Evolutionary conservation across 1,140 invertebrate species (phyloP), one percentile per base, ranked within the genome.

Genomic region (Zophobas morio): DNA sequence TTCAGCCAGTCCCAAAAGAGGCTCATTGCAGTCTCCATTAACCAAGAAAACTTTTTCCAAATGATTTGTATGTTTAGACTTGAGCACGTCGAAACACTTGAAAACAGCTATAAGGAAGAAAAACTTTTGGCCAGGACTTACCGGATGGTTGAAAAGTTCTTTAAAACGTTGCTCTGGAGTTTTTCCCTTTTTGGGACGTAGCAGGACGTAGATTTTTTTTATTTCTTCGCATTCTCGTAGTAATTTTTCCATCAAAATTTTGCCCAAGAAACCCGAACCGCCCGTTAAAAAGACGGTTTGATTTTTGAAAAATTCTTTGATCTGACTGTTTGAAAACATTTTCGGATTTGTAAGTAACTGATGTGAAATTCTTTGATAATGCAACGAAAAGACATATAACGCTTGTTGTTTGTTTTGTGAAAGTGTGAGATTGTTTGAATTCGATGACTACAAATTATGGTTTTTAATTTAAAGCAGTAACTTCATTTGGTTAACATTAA

Each of bases 201-300:
- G 88, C 2, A 96, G 86, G 5, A 96, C 74, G 82, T 94, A 97
- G 70, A 96, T 92, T 60, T 89, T 91, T 51, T 89, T 87, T 1
- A 97, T 77, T 1, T 91, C 91, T 0, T 92, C 90, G 86, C 95
- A 97, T 0, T 92, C 94, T 76, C 94, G 89, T 1, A 96, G 85
- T 1, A 96, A 83, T 83, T 96, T 96, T 86, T 96, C 95, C 0
- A 96, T 90, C 8, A 96, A 86, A 0, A 94, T 92, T 87, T 96
- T 96, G 0, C 96, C 96, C 86, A 96, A 90, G 83, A 96, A 96
- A 93, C 87, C 75, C 87, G 89, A 78, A 90, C 54, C 34, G 1
- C 54, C 54, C 32, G 34, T 33, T 35, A 57, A 34, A 20, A 57
- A 57, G 34, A 66, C 39, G 3, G 60, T 66, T 46, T 66, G 60